Evolutionary conservation across 2,113 vertebrate species (phyloP), one percentile per base, ranked within the genome.

Genomic region (Peromyscus leucopus): DNA sequence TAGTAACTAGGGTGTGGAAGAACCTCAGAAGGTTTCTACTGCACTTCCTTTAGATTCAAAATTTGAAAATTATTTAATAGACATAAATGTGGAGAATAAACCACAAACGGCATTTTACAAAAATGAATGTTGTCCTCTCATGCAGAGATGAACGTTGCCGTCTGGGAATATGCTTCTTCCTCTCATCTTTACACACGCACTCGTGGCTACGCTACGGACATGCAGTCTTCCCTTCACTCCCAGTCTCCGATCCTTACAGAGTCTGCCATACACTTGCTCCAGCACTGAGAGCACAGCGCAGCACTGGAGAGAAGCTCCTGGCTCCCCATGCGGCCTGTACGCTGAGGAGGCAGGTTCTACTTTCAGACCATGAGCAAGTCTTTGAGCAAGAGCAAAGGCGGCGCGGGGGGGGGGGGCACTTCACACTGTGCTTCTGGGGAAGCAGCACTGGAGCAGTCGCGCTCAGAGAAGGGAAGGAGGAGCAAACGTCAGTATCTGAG

Each of bases 1-100:
- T 65, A 92, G 93, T 91, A 85, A 51, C 76, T 95, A 42, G 36
- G 72, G 28, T 4, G 11, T 15, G 48, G 21, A 51, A 26, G 36
- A 36, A 93, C 75, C 55, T 91, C 63, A 59, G 28, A 59, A 10
- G 12, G n/a, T 79, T 78, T 10, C 46, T 46, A 85, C 48, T 57
- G 88, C n/a, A 79, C 24, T 94, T 95, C 9, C 80, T 91, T 74
- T 80, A n/a, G n/a, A 75, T 65, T 88, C 79, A 88, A 87, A 87
- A 12, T 89, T 74, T 91, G 5, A 89, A 89, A 92, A 86, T n/a
- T 46, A 76, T 31, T 46, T 31, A 87, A 46, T 4, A 82, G 0
- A 63, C 6, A 42, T 6, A 78, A 2, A 24, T 1, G 39, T 74
- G 39, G 17, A 71, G 12, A 7, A 48, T 4, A n/a, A 76, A 69